These are phyloP conservation scores for Lanius collurio DNA, from an alignment of 2,113 vertebrate genomes.

Conservation along the genomic window DNA sequence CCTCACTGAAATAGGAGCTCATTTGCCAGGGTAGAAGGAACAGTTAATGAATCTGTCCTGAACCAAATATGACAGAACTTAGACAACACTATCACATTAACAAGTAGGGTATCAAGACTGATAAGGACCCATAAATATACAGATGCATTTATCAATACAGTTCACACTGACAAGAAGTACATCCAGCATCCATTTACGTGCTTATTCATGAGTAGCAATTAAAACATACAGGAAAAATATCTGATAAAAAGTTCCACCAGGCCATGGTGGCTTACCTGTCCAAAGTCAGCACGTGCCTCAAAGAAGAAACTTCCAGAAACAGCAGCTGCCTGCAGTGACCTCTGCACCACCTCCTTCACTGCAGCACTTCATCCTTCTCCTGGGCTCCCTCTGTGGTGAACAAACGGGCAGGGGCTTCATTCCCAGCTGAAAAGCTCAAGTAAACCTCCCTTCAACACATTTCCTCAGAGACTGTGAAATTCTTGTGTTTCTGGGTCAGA, in stretches of 20 bases:
- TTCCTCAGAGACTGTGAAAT: background rate
- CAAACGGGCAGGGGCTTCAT: background rate
- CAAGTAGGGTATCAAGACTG: background rate
- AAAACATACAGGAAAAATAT: background rate
- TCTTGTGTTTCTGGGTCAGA: background rate
- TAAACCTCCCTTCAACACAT: background rate
- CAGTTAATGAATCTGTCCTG: background rate
- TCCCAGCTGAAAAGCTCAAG: background rate
- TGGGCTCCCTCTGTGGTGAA: background rate
- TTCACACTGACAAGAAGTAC: background rate
- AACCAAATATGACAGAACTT: background rate
- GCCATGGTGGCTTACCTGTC: background rate
- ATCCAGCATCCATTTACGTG: background rate
- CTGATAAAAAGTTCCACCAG: background rate
- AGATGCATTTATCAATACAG: background rate
- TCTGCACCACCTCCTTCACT: background rate
- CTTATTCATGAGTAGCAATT: background rate
- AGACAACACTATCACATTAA: background rate
- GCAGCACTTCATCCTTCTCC: background rate
- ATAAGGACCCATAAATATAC: background rate
- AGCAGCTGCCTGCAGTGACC: background rate
- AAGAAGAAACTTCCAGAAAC: background rate
- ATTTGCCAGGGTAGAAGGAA: background rate
- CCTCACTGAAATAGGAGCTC: background rate
- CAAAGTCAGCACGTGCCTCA: background rate